phyloP scores from a whole-genome alignment of 1,140 invertebrate species.

The Andrena cerasifolii region DNA sequence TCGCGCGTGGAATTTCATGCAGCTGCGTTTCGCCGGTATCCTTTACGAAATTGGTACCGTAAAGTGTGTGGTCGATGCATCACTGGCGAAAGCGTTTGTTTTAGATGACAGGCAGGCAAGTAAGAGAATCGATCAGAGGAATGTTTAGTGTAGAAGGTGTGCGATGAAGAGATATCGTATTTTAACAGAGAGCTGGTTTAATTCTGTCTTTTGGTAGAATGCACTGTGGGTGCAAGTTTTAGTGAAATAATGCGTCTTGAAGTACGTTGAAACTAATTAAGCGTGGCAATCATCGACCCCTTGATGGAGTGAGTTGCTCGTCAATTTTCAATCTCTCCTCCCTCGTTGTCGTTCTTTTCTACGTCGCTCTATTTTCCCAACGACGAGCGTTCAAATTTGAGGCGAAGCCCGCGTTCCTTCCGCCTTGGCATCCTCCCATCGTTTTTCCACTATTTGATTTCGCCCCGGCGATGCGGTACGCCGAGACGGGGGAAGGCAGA shows the following conservation, averaged over 20 bases:
- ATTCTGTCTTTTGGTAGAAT: no score
- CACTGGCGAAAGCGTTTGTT: no score
- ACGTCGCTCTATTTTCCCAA: not conserved
- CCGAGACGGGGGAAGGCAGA: not conserved
- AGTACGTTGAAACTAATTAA: no score
- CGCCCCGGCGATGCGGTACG: conserved; percentile 7
- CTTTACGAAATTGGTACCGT: not conserved
- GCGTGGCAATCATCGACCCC: not conserved
- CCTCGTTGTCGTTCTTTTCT: not conserved
- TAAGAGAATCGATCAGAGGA: no score
- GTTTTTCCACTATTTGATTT: conserved; percentile 40
- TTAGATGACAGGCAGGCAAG: no score
- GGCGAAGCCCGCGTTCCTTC: conserved; percentile 12
- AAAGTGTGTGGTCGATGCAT: no score
- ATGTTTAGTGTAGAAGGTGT: no score
- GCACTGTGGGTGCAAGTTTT: no score
- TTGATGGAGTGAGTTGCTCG: conserved; percentile 1
- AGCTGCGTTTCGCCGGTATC: no score
- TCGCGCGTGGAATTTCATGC: not conserved
- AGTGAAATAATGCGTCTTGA: no score
- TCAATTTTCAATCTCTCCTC: not conserved
- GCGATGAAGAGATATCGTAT: no score
- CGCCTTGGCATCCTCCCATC: not conserved
- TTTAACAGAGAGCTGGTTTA: no score
- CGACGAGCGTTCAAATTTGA: conserved; percentile 26